Evolutionary conservation across 2,888 invertebrate species (phyloP), one percentile per base, ranked within the genome.

Genomic region (Euproctis similis): DNA sequence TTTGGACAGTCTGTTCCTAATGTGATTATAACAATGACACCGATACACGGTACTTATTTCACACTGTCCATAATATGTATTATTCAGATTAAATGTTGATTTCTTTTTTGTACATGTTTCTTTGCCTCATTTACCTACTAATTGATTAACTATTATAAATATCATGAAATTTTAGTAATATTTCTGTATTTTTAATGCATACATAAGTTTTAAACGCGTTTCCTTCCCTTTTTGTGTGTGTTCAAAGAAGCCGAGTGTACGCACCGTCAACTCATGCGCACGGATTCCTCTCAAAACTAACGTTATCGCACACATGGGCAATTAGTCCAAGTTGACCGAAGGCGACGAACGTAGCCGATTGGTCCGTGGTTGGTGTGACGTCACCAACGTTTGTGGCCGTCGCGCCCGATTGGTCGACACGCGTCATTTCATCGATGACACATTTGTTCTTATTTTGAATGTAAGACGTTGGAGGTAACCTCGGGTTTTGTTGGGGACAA

Each of bases 361-460:
- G 82, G 84, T 62, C 67, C 70, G 56, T 62, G 64, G 62, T 51
- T n/a, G 57, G 46, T 31, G 57, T 82, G 82, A 82, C 84, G 82
- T 84, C 84, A 84, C 58, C 69, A 56, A 63, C 77, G 73, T 74
- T 75, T 72, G 81, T 69, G 78, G 81, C 82, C 80, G 78, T 80
- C 71, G 74, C 75, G 81, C 80, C 76, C 63, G 72, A 82, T 82
- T 84, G 84, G 84, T 78, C 78, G 82, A 78, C 80, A 80, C 78
- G 78, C 81, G 77, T 82, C 80, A 84, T 81, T 82, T 81, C 74
- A 63, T 81, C 82, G 80, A 81, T 82, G 81, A 81, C 80, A 82
- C 69, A 74, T 81, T 82, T 82, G 81, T 82, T 84, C 84, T 84
- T 84, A 82, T 82, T 82, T 81, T 70, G 55, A 67, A 66, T 68